Percentiles rank a stretch among this genome's conserved stretches.
These are phyloP conservation scores for Thereva nobilitata DNA, from an alignment of 2,888 invertebrate genomes.

Conservation along the genomic window DNA sequence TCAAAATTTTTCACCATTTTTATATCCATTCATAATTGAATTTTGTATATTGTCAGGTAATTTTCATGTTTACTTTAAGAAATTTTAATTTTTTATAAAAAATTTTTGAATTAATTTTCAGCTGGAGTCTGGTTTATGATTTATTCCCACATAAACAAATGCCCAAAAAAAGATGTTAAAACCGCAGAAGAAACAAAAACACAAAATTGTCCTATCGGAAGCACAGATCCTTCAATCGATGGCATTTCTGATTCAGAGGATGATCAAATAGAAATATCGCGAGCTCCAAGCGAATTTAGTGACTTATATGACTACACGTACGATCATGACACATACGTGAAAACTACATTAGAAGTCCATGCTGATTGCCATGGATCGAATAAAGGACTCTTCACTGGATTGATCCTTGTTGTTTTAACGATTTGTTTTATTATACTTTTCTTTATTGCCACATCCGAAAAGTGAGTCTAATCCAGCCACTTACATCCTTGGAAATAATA, in stretches of 20 bases:
- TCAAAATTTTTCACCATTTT: constrained; percentile 71
- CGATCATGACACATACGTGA: constrained; percentile 60
- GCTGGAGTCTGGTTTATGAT: constrained; percentile 75
- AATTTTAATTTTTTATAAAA: background rate
- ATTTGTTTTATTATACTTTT: constrained; percentile 66
- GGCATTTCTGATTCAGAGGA: too few relatives aligned
- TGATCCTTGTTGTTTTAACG: constrained; percentile 61
- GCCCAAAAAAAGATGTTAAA: constrained; percentile 51
- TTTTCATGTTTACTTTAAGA: background rate
- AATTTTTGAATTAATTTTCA: constrained; percentile 51
- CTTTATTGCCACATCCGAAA: constrained; percentile 63
- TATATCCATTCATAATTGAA: constrained; percentile 80
- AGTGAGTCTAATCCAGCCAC: constrained; percentile 52
- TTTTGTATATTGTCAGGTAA: constrained; percentile 76
- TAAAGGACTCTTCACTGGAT: constrained; percentile 69
- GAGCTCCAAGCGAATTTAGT: background rate
- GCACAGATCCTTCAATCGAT: too few relatives aligned
- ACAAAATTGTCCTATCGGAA: too few relatives aligned
- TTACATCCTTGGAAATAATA: constrained; percentile 14
- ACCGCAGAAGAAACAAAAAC: too few relatives aligned
- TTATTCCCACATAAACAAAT: constrained; percentile 73
- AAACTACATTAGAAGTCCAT: constrained; percentile 65
- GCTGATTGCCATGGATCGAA: constrained; percentile 79
- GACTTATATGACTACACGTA: constrained; percentile 48
- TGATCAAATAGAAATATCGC: background rate